phyloP scores from a whole-genome alignment of 92 coral and sea anemone species.

The Umimayanthus kanabou region DNA sequence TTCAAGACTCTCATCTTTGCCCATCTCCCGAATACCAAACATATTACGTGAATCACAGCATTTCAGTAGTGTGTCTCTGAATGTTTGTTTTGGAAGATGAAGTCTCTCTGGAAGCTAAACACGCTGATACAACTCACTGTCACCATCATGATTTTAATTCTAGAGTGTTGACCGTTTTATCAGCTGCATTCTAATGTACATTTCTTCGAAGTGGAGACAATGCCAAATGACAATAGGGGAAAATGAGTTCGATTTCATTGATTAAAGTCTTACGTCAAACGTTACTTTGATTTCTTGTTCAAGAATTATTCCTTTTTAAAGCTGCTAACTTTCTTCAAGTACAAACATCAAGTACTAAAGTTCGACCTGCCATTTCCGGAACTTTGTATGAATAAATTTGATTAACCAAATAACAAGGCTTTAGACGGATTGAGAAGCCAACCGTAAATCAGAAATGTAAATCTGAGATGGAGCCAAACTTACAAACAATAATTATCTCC shows the following conservation, averaged over 20 bases:
- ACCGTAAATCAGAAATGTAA: neutral
- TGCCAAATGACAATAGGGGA: neutral
- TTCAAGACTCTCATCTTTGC: constrained; percentile 5
- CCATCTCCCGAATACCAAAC: neutral
- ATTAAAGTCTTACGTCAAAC: no score
- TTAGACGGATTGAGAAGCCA: neutral
- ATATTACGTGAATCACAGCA: neutral
- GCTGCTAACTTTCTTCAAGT: neutral
- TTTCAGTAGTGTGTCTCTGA: neutral
- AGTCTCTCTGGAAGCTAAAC: constrained; percentile 11
- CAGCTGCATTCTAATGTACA: neutral
- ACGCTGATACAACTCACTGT: neutral
- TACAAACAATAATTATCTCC: neutral
- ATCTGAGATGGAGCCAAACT: neutral
- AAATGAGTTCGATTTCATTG: neutral
- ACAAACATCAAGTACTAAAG: neutral
- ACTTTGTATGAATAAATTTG: neutral
- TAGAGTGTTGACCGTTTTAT: neutral
- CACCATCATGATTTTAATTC: neutral
- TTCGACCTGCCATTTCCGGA: neutral
- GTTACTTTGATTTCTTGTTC: neutral
- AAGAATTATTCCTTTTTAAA: neutral
- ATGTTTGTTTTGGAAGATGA: constrained; percentile 23
- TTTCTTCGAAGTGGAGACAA: neutral
- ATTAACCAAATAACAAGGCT: neutral